A percentile compares a stretch with the other conserved stretches of the same genome.
Conservation (phyloP, 1,140 invertebrate species). For the Drosophila albomicans region DNA sequence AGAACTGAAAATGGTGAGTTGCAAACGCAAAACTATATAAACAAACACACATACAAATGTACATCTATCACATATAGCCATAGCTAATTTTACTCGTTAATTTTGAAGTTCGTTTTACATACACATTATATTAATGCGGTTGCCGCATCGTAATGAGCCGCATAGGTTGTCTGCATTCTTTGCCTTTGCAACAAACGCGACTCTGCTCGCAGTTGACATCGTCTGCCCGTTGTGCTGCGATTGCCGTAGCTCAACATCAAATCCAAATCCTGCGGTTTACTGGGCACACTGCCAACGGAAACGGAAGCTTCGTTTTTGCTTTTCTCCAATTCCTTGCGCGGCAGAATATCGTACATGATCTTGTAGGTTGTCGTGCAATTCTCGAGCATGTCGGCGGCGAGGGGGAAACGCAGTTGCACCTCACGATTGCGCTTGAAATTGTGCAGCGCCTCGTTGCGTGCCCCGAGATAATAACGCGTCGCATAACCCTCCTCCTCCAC, state of each 20-base stretch:
- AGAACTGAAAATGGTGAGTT: conserved; percentile 77
- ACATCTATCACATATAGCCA: background rate
- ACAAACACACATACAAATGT: conserved; percentile 3
- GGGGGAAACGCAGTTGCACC: conserved; percentile 23
- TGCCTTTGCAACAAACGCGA: conserved; percentile 3
- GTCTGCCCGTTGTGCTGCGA: conserved; percentile 15
- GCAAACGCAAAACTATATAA: background rate
- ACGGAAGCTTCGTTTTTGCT: background rate
- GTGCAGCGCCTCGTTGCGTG: conserved; percentile 10
- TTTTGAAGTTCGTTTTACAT: background rate
- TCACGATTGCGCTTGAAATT: conserved; percentile 4
- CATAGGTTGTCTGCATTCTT: conserved; percentile 29
- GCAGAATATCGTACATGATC: conserved; percentile 26
- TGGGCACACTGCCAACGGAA: background rate
- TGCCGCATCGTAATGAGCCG: background rate
- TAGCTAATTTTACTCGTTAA: conserved; percentile 1
- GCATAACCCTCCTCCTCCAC: background rate
- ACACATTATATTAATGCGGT: background rate
- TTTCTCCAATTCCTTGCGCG: background rate
- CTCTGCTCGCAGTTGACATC: background rate
- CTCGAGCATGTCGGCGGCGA: conserved; percentile 10
- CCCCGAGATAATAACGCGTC: conserved; percentile 6
- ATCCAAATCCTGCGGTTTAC: conserved; percentile 1
- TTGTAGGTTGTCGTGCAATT: conserved; percentile 38
- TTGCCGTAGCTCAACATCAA: conserved; percentile 40